Evolutionary conservation across 2,888 invertebrate species (phyloP).

Genomic region (Lasioglossum leucozonium): DNA sequence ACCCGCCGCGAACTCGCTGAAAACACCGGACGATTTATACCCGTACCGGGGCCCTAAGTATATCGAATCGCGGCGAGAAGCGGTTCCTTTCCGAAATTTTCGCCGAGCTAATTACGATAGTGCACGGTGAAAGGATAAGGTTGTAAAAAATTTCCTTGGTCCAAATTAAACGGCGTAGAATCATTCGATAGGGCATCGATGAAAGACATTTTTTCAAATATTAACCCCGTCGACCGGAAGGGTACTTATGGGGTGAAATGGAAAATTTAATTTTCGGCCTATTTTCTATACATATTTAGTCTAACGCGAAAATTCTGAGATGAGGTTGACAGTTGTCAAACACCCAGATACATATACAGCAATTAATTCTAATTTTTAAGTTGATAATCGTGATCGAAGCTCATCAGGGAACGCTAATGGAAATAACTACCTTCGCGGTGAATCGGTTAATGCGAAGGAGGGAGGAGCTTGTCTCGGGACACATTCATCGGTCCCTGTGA

Average conservation of each 20-base stretch:
- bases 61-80: constrained; percentile 24
- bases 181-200: too few species aligned
- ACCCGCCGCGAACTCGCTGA: constrained; percentile 42
- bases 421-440: background rate
- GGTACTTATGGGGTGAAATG: background rate
- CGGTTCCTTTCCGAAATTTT: constrained; percentile 31
- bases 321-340: too few species aligned
- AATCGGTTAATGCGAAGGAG: constrained; percentile 19
- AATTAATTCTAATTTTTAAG: too few species aligned
- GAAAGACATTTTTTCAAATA: too few species aligned
- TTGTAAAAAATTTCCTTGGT: too few species aligned
- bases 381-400: too few species aligned
- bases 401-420: background rate
- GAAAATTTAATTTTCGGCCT: too few species aligned
- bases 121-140: background rate
- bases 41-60: constrained; percentile 21
- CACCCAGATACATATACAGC: too few species aligned
- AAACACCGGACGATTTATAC: constrained; percentile 49
- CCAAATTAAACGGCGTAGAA: too few species aligned
- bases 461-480: constrained; percentile 1
- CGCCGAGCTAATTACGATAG: background rate
- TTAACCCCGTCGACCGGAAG: too few species aligned
- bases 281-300: too few species aligned
- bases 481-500: constrained; percentile 40
- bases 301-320: too few species aligned